Percentiles rank a stretch among this genome's conserved stretches.
Conservation (phyloP, 2,888 invertebrate genomes). For the Elmis aenea region DNA sequence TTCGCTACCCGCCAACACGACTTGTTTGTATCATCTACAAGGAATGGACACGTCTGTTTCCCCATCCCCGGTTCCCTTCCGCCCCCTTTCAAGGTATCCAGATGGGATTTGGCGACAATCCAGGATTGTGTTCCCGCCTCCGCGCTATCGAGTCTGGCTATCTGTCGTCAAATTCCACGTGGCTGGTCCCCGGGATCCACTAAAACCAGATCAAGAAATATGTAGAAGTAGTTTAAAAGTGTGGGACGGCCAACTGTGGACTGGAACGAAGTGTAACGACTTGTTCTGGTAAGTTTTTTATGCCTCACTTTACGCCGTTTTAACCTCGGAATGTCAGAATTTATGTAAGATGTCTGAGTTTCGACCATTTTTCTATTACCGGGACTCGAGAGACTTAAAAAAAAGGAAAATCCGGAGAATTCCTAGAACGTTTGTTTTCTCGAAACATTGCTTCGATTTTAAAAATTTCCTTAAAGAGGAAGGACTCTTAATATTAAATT, state of each 20-base stretch:
- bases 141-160: constrained; percentile 78
- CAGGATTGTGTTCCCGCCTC: constrained; percentile 53
- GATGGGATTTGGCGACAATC: constrained; percentile 48
- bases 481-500: too few relatives aligned
- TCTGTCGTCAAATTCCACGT: constrained; percentile 83
- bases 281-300: constrained; percentile 64
- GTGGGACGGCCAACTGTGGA: constrained; percentile 79
- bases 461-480: too few relatives aligned
- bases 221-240: constrained; percentile 80
- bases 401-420: too few relatives aligned
- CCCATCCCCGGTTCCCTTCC: constrained; percentile 51
- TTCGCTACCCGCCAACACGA: constrained; percentile 81
- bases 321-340: not conserved
- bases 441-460: too few relatives aligned
- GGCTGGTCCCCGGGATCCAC: constrained; percentile 58
- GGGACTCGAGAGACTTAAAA: too few relatives aligned
- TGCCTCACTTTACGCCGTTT: too few relatives aligned
- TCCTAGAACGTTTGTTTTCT: too few relatives aligned
- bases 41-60: constrained; percentile 56
- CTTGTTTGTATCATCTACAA: constrained; percentile 80
- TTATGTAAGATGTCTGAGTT: constrained; percentile 3
- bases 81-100: constrained; percentile 53
- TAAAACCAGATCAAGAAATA: constrained; percentile 66
- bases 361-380: constrained; percentile 10
- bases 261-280: constrained; percentile 73